Base-by-base conservation (phyloP, 2,113 vertebrate species). In the Pitta sordida region DNA sequence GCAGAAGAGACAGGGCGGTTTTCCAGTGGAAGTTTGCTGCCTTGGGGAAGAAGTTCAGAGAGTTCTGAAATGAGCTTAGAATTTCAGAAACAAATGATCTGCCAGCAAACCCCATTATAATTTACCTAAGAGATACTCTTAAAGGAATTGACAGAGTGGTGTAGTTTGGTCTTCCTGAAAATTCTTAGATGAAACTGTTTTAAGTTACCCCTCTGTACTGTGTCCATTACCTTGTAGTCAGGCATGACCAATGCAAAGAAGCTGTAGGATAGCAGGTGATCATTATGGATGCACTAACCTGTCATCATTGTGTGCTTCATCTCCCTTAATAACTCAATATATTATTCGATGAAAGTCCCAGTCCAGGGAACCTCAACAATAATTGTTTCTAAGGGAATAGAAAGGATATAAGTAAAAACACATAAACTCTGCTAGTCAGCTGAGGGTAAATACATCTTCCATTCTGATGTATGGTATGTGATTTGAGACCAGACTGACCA, bases 21-120 rank as follows among this genome's bases (percentile, higher is more conserved):
- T 94, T 94, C 93, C 96, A 93, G 67, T 53, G 64, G 43, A 93
- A 92, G 74, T 84, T 70, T 75, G 83, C 74, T 91, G 83, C 88
- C 88, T 68, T 71, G 65, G 53, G 94, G 69, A 76, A 77, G 85
- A 90, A 87, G 70, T 95, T 95, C 74, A 85, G 74, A 89, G 86
- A 68, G 29, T 26, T 90, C 74, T 59, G 56, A 75, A 86, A 83
- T 91, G 43, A 70, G 65, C 75, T 62, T n/a, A 81, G 85, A 74
- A 90, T 88, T 96, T 94, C 51, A 88, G 92, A 74, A 91, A 76
- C 44, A 65, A 23, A 76, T 81, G 86, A 83, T 80, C 56, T 59
- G 63, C 32, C 23, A 32, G 48, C 51, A 90, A 79, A 94, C 24
- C 3, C 13, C 23, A 22, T 76, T 82, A 37, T 48, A 9, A 27